These are phyloP conservation scores for Eumaeus atala DNA, from an alignment of 1,140 invertebrate genomes.

Conservation along the genomic window DNA sequence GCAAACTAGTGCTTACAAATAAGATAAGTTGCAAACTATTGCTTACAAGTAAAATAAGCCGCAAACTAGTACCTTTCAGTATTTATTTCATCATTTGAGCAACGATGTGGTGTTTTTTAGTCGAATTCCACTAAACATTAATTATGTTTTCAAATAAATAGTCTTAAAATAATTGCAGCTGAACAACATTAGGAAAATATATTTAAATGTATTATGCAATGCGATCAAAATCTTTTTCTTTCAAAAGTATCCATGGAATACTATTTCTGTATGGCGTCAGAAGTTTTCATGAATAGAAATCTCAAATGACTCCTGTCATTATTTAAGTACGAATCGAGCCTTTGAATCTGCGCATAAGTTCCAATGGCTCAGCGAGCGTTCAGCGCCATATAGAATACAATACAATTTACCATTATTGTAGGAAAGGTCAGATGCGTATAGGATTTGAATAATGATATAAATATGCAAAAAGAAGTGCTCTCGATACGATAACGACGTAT, in stretches of 20 bases:
- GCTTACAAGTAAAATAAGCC: no score
- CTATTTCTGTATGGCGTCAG: not conserved
- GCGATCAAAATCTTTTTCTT: no score
- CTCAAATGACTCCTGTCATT: slow-evolving; percentile 23
- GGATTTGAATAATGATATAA: slow-evolving; percentile 15
- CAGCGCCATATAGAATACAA: slow-evolving; percentile 25
- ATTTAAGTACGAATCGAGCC: slow-evolving; percentile 22
- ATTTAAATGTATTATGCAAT: no score
- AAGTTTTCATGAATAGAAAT: slow-evolving; percentile 18
- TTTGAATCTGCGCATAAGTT: slow-evolving; percentile 21
- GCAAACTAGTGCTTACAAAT: no score
- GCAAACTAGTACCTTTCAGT: no score
- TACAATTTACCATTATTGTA: slow-evolving; percentile 20
- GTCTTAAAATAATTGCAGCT: no score
- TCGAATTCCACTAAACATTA: no score
- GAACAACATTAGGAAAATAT: no score
- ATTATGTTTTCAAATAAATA: no score
- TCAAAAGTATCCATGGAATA: not conserved
- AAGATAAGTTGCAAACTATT: no score
- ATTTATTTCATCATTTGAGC: no score
- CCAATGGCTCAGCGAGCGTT: slow-evolving; percentile 19
- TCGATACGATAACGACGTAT: slow-evolving; percentile 5
- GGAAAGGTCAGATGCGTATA: slow-evolving; percentile 20
- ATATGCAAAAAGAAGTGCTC: slow-evolving; percentile 7
- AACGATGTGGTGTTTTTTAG: no score